Evolutionary conservation across 2,797 vertebrate species (phyloP), one percentile per base, ranked within the genome.

Genomic region (Fundulus diaphanus): DNA sequence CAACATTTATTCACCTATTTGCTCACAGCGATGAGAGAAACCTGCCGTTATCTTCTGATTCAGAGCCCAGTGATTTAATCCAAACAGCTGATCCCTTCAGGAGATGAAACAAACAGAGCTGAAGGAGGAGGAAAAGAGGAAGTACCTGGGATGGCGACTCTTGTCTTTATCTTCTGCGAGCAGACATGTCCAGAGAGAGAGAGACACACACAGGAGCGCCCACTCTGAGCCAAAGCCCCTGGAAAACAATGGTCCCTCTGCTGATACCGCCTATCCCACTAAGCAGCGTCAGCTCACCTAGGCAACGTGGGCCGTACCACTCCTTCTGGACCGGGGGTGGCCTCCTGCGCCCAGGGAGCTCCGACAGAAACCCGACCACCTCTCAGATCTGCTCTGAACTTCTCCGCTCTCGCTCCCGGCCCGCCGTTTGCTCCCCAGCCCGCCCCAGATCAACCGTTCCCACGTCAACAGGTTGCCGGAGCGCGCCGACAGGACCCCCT

Each of bases 251-350:
- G 83, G 68, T 75, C 88, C 74, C 87, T 90, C 80, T 86, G 85
- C 85, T 90, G 88, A 86, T 89, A 82, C 6, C 89, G 92, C 86
- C 93, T 82, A 86, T 91, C 90, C 86, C 84, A 77, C 85, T 82
- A 74, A 85, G 85, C 80, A 74, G 70, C 71, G 87, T 89, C 78
- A 77, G 79, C 93, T 94, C 94, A 95, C 93, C 93, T 93, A 91
- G 92, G 89, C 87, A 89, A 91, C 92, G 71, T 22, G 83, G 94
- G 78, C 71, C 22, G 35, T 85, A 92, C 95, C 94, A 95, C 76
- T 91, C 20, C 74, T 67, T 57, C 68, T 54, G 40, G 29, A 61
- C 71, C 69, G 22, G 82, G 85, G 84, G 88, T 85, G 44, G 78
- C 72, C 18, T 7, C 9, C 66, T 0, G 37, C 4, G 7, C 68